Conservation (phyloP, 2,888 invertebrate genomes). For the Aleiodes testaceus region DNA sequence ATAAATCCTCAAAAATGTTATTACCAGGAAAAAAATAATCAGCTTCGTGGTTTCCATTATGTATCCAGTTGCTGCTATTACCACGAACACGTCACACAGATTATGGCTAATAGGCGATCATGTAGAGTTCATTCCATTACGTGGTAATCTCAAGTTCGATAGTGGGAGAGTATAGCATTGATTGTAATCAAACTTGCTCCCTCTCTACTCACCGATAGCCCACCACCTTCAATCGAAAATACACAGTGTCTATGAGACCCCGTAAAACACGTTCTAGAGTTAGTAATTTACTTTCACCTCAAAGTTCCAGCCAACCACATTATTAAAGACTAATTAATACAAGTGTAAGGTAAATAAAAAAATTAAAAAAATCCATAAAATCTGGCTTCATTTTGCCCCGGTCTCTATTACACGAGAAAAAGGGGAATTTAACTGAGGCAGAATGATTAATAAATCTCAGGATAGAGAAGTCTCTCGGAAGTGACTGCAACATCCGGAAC, state of each 20-base stretch:
- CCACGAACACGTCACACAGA: constrained; percentile 61
- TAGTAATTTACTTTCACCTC: neutral
- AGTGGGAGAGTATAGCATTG: constrained; percentile 53
- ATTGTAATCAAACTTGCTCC: constrained; percentile 58
- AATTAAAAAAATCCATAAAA: too few species aligned
- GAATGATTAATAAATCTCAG: constrained; percentile 58
- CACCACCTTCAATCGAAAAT: constrained; percentile 4
- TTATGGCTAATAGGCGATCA: constrained; percentile 68
- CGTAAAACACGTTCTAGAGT: neutral
- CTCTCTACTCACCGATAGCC: constrained; percentile 35
- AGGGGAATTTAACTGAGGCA: constrained; percentile 36
- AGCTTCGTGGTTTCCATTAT: neutral
- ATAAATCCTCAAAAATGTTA: constrained; percentile 22
- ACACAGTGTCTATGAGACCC: neutral
- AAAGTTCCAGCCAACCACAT: neutral
- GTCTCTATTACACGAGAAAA: too few species aligned
- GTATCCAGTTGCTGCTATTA: constrained; percentile 5
- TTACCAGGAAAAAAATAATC: constrained; percentile 29
- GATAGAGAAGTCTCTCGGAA: constrained; percentile 50
- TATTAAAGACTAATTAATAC: neutral
- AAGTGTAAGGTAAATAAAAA: neutral
- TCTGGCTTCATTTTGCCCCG: too few species aligned
- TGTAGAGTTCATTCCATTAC: constrained; percentile 66
- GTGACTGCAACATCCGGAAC: constrained; percentile 47
- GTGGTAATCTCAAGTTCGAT: constrained; percentile 65